Evolutionary conservation across 1,140 invertebrate genomes (phyloP).

Genomic region (Lucilia sericata): DNA sequence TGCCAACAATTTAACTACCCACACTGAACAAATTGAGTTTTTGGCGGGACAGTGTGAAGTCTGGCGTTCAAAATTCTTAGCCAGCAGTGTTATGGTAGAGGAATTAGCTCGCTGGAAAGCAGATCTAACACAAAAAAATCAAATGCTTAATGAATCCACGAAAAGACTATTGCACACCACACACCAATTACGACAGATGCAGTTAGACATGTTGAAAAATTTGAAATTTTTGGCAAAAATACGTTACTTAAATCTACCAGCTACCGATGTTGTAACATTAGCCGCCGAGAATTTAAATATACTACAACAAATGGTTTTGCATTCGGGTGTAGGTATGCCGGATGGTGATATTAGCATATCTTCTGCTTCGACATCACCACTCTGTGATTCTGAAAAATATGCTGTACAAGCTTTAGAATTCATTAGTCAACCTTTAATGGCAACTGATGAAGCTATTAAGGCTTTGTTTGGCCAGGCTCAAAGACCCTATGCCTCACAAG

Average conservation of each 20-base stretch:
- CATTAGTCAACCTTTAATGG: constrained; percentile 63
- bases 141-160: constrained; percentile 80
- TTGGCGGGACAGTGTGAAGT: constrained; percentile 93
- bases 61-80: constrained; percentile 95
- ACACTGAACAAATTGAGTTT: constrained; percentile 93
- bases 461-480: constrained; percentile 64
- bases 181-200: constrained; percentile 76
- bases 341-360: constrained; percentile 57
- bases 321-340: constrained; percentile 64
- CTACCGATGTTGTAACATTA: constrained; percentile 68
- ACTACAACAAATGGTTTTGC: constrained; percentile 61
- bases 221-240: constrained; percentile 67
- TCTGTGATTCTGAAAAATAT: constrained; percentile 65
- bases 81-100: constrained; percentile 92
- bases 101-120: constrained; percentile 89
- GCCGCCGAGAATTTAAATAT: constrained; percentile 65
- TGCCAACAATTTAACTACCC: constrained; percentile 84
- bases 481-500: constrained; percentile 50
- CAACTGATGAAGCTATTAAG: constrained; percentile 65
- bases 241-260: constrained; percentile 61
- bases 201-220: constrained; percentile 78
- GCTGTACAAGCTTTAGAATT: constrained; percentile 65
- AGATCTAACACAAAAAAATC: constrained; percentile 79
- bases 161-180: constrained; percentile 82
- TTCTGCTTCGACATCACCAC: constrained; percentile 57